Base-by-base conservation (phyloP, 2,797 vertebrate genomes). In the Bradypodion pumilum region DNA sequence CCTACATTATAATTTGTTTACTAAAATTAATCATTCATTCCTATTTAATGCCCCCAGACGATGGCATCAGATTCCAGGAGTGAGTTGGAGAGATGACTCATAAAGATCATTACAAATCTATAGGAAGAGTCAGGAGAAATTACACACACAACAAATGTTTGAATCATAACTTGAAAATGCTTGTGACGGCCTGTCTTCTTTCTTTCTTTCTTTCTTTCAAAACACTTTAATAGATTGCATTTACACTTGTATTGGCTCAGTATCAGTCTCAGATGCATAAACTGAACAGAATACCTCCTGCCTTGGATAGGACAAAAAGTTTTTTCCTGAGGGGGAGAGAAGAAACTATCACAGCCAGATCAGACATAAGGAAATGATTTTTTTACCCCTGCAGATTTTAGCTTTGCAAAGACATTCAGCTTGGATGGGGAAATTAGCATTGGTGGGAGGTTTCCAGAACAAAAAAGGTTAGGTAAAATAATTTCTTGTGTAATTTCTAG, bases 21-120 rank as follows among this genome's bases (percentile, higher is more conserved):
- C 89, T 91, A 87, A 87, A 92, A 92, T 84, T 86, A 83, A 87
- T 86, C 0, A 80, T 78, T 89, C 63, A 83, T 86, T 91, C 89
- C 84, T 89, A 8, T 84, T 84, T 88, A 16, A 66, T 1, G 0
- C 37, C 1, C 1, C 83, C 82, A 46, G 56, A 25, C 80, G 74
- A 15, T 42, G 72, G 40, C 59, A 82, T 80, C 42, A 88, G 7
- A 46, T 82, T 86, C 72, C 84, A 0, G 40, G 5, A 10, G 37
- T 15, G 35, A 21, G 46, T 83, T 25, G 75, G 49, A 49, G 74
- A 77, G 21, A 49, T 65, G 69, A 78, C 40, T 83, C 21, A 0
- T 6, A 90, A 44, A 44, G 87, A 60, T 78, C 89, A 80, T 77
- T 89, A 74, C 72, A 82, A 63, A 74, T 76, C 0, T 0, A 42